phyloP scores from a whole-genome alignment of 2,888 invertebrate genomes.

The Drosophila buzzatii region DNA sequence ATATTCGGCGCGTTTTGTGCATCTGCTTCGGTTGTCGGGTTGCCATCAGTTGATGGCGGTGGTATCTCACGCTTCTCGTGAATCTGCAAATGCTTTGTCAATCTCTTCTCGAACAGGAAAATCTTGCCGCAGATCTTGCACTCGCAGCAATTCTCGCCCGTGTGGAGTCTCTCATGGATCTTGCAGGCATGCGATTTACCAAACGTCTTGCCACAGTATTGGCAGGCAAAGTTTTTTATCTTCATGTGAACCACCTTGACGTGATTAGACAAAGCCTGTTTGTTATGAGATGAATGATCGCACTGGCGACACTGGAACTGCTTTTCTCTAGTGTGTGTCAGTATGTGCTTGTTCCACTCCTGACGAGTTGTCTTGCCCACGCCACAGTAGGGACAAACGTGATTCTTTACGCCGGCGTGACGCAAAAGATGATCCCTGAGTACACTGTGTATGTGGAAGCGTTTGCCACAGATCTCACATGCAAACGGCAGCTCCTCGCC shows the following conservation, averaged over 20 bases:
- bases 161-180: slow-evolving; percentile 82
- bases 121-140: slow-evolving; percentile 82
- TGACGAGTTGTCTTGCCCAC: slow-evolving; percentile 84
- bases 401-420: slow-evolving; percentile 84
- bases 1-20: slow-evolving; percentile 20
- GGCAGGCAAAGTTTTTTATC: slow-evolving; percentile 82
- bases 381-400: slow-evolving; percentile 83
- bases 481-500: slow-evolving; percentile 83
- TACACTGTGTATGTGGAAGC: slow-evolving; percentile 83
- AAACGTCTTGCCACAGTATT: slow-evolving; percentile 82
- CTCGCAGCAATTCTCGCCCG: slow-evolving; percentile 82
- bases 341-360: slow-evolving; percentile 83
- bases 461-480: slow-evolving; percentile 82
- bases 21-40: slow-evolving; percentile 41
- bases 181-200: slow-evolving; percentile 83
- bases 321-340: slow-evolving; percentile 83
- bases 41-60: slow-evolving; percentile 38
- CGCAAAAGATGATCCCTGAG: slow-evolving; percentile 83
- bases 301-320: slow-evolving; percentile 82
- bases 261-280: slow-evolving; percentile 82
- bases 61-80: slow-evolving; percentile 80
- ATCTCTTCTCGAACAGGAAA: slow-evolving; percentile 81
- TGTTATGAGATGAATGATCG: slow-evolving; percentile 82
- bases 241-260: slow-evolving; percentile 82
- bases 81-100: slow-evolving; percentile 82